Evolutionary conservation across 2,113 vertebrate genomes (phyloP), one percentile per base, ranked within the genome.

Genomic region (Gorilla gorilla): DNA sequence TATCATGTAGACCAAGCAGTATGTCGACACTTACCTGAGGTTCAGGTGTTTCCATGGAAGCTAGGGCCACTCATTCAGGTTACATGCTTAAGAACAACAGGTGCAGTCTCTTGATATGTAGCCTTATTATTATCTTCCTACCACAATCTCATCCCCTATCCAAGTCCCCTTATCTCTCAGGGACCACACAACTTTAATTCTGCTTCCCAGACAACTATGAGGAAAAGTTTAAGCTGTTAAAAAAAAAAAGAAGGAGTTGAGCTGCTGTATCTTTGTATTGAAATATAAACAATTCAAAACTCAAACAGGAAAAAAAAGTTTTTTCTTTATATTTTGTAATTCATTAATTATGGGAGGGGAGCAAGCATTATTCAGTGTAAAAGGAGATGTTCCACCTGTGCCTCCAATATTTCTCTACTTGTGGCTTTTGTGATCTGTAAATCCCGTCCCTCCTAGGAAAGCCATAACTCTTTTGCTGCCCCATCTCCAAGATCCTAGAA

Each of bases 231-330:
- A 90, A 43, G 14, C 73, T 81, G 0, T 30, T 64, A 30, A 64
- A 64, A 64, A 64, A 64, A 64, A 64, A 30, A 61, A 61, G 27
- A 27, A 27, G 27, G 4, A 61, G 27, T 64, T 30, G 18, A 32
- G 22, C 61, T 87, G 8, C 4, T 89, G 52, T 52, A n/a, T 32
- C 22, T 94, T 38, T 57, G 22, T 88, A 55, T 14, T 80, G 23
- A 94, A 91, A 94, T 66, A 91, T 25, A 84, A 87, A 52, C 23
- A 70, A 93, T 14, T 90, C 18, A 87, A 94, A 94, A 72, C 27
- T 82, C 73, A 64, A 64, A 70, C 35, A 22, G 8, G 8, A 70
- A 70, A 70, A 16, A 38, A 8, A 38, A 20, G 32, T 6, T 48
- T 35, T 66, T 23, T 57, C 73, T 68, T 70, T 48, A 30, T 88